Conservation (phyloP, 2,888 invertebrate species). For the Coelopa pilipes region DNA sequence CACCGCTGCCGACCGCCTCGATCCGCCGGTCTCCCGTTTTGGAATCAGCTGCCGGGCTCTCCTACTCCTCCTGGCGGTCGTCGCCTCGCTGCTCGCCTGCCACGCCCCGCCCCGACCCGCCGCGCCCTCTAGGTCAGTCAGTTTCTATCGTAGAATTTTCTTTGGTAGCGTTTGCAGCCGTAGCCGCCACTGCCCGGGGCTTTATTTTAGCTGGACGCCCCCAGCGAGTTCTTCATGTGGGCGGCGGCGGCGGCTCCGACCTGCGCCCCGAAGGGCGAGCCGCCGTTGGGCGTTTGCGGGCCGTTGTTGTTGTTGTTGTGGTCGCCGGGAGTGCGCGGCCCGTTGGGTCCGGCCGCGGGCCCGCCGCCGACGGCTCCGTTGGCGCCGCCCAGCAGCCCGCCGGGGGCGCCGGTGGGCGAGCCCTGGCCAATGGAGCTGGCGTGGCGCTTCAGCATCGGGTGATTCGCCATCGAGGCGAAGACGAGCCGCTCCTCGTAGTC, state of each 20-base stretch:
- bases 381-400: slow-evolving; percentile 49
- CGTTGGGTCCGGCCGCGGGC: slow-evolving; percentile 50
- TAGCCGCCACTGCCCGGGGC: slow-evolving; percentile 52
- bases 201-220: slow-evolving; percentile 67
- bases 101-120: not conserved
- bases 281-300: slow-evolving; percentile 60
- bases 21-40: too few species aligned
- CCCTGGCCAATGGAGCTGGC: slow-evolving; percentile 64
- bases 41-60: too few species aligned
- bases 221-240: slow-evolving; percentile 66
- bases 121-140: slow-evolving; percentile 45
- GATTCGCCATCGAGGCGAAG: slow-evolving; percentile 94
- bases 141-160: slow-evolving; percentile 64
- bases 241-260: slow-evolving; percentile 59
- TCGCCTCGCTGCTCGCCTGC: not conserved
- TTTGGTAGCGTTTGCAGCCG: slow-evolving; percentile 65
- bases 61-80: not conserved
- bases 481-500: slow-evolving; percentile 96
- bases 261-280: slow-evolving; percentile 61
- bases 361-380: slow-evolving; percentile 54
- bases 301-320: slow-evolving; percentile 64
- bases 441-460: slow-evolving; percentile 72
- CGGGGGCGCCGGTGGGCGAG: slow-evolving; percentile 60
- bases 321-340: slow-evolving; percentile 63
- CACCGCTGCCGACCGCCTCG: not conserved